phyloP scores from a whole-genome alignment of 2,113 vertebrate genomes.

The Phrynosoma platyrhinos region DNA sequence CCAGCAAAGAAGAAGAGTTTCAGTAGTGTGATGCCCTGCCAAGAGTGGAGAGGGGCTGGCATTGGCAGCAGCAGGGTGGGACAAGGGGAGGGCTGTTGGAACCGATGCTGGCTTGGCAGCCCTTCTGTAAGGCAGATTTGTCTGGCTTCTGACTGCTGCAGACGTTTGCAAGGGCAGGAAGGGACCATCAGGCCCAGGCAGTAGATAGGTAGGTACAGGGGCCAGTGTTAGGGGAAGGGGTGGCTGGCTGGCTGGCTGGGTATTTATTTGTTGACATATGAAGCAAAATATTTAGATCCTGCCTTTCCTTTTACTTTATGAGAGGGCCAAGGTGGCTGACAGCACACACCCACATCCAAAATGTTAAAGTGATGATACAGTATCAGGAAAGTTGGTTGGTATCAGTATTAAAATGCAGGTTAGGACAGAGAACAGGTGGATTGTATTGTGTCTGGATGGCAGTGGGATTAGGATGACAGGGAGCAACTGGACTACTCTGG shows the following conservation, averaged over 20 bases:
- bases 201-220: neutral
- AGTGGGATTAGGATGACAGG: neutral
- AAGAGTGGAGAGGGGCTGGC: conserved; percentile 7
- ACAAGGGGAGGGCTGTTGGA: neutral
- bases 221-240: neutral
- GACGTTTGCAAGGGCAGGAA: conserved; percentile 13
- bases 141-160: conserved; percentile 13
- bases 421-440: neutral
- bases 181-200: neutral
- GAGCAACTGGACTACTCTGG: neutral
- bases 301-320: neutral
- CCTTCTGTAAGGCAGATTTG: neutral
- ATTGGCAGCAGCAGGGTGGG: neutral
- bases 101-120: neutral
- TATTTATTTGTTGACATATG: neutral
- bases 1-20: neutral
- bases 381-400: neutral
- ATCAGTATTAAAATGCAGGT: neutral
- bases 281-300: neutral
- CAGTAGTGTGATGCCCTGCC: neutral
- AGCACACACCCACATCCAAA: neutral
- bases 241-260: neutral
- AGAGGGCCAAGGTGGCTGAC: neutral
- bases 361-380: neutral
- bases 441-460: neutral